Base-by-base conservation (phyloP, 2,797 vertebrate species). In the Cuculus canorus region DNA sequence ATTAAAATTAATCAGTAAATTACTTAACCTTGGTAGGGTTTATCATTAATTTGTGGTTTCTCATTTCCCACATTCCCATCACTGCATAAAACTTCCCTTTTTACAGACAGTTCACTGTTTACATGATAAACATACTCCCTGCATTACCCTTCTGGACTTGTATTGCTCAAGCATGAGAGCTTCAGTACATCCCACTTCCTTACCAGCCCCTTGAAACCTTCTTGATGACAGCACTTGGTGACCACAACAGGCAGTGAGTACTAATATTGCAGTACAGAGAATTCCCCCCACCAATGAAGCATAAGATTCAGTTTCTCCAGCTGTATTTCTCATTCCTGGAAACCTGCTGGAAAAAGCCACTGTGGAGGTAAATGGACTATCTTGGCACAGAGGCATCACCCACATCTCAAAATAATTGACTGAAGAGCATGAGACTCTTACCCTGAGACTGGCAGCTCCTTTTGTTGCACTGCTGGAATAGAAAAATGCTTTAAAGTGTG, bases 131-230 rank as follows among this genome's bases (percentile, higher is more conserved):
- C 82, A 86, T 82, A 94, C 97, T 97, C 93, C 93, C 91, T 59
- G 53, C 88, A 54, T 95, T 95, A 86, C 96, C 95, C 94, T 97
- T 96, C 86, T 91, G 87, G 89, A 97, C 93, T 94, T 82, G 52
- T 84, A 96, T 96, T 98, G 95, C 96, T 93, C 91, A 98, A 98
- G 94, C 16, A 0, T 93, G 93, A 97, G 96, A 95, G 85, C 71
- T 92, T 88, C 96, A 95, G 96, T 95, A 84, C 73, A 81, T 95
- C 95, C 93, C 94, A 97, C 96, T 98, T 98, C 97, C 97, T 98
- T 94, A 96, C 93, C 90, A 96, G 88, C 92, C 93, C 78, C 81
- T 94, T 94, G 96, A 96, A 98, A 97, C 84, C 89, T 96, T 86
- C 83, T 96, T 95, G 96, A 95, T 95, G 97, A 97, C 96, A 97